Conservation (phyloP, 2,888 invertebrate genomes). For the Podabrus alpinus region DNA sequence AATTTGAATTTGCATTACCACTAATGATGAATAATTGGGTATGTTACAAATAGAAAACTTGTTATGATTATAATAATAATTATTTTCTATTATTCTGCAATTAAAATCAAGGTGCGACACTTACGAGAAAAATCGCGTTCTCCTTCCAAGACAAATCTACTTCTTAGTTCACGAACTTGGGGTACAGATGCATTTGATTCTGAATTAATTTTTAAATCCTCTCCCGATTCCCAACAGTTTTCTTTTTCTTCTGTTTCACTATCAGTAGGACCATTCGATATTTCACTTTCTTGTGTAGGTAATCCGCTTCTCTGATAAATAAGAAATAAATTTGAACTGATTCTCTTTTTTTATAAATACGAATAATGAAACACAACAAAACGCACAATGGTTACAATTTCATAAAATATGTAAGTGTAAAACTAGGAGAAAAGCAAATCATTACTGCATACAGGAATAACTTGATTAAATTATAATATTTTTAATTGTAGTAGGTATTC, state of each 20-base stretch:
- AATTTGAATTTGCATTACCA: no score
- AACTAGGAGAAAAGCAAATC: not conserved
- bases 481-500: not conserved
- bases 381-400: not conserved
- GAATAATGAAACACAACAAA: not conserved
- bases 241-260: slow-evolving; percentile 47
- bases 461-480: not conserved
- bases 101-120: slow-evolving; percentile 4
- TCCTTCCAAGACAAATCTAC: slow-evolving; percentile 43
- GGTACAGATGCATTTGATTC: slow-evolving; percentile 34
- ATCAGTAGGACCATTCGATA: slow-evolving; percentile 42
- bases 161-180: slow-evolving; percentile 43
- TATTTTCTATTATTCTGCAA: no score
- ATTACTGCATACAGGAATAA: not conserved
- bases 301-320: slow-evolving; percentile 9
- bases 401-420: not conserved
- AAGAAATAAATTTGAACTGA: not conserved
- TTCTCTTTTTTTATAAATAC: not conserved
- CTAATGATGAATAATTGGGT: no score
- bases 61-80: no score
- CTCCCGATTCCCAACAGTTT: slow-evolving; percentile 45
- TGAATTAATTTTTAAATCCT: slow-evolving; percentile 37
- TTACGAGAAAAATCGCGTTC: slow-evolving; percentile 44
- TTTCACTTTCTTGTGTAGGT: slow-evolving; percentile 36
- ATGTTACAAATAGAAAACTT: no score